Evolutionary conservation across 1,140 invertebrate species (phyloP), one percentile per base, ranked within the genome.

Genomic region (Reticulitermes speratus): DNA sequence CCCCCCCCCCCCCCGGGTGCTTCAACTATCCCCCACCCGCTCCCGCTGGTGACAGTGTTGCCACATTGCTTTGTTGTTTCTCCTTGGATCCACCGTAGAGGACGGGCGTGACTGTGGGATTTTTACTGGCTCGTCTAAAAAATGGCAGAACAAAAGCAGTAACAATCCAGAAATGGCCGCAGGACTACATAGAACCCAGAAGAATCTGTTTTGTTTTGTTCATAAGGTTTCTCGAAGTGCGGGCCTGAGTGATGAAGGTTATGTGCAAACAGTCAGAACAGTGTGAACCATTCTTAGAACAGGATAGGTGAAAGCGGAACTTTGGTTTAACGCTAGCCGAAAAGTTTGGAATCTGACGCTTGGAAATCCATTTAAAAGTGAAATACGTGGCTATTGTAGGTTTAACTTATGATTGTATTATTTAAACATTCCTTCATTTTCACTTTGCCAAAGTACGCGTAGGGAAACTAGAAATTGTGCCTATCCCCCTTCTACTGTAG

Each of bases 31-130:
- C 16, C 16, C 52, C 52, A 38, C 55, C 25, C n/a, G 0, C 52
- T 55, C 52, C n/a, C 8, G 25, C 65, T 25, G 65, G n/a, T 25
- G 11, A 30, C 65, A 6, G 14, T 30, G 65, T 75, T 75, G 65
- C 65, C 65, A 75, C n/a, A 75, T 75, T 30, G 65, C 25, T 75
- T 8, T 75, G 65, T 75, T 75, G 65, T 75, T 75, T 75, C 65
- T 75, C 65, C 65, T 75, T 75, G 65, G 65, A 75, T 75, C n/a
- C n/a, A 12, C 52, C 14, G n/a, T 75, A 75, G 65, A 75, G 65
- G 65, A 75, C 65, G 25, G 25, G 25, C 25, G 65, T 75, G 65
- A 75, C 65, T 75, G 65, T 75, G 25, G 14, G 25, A 75, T 75
- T 30, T n/a, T 30, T 75, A 75, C 25, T 75, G 1, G 52, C 3